Evolutionary conservation across 2,113 vertebrate species (phyloP).

Genomic region (Pipa parva): DNA sequence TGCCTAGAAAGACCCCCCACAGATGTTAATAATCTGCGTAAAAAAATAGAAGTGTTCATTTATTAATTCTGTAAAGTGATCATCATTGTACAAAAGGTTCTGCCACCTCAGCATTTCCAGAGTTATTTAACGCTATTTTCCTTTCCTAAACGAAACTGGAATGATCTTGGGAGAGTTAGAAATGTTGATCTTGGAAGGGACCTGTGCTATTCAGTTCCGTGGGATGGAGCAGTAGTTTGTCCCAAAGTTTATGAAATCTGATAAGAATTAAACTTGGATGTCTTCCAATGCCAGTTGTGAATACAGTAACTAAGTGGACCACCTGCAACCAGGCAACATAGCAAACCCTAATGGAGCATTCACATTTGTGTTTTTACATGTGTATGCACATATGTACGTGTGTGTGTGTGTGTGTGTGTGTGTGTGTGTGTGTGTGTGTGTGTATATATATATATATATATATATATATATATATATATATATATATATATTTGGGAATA

Average conservation of each 20-base stretch:
- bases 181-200: slow-evolving; percentile 66
- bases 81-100: slow-evolving; percentile 44
- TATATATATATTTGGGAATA: too few species aligned
- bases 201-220: slow-evolving; percentile 50
- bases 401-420: too few species aligned
- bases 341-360: not conserved
- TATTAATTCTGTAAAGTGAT: slow-evolving; percentile 36
- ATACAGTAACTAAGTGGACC: slow-evolving; percentile 30
- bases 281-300: slow-evolving; percentile 56
- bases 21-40: too few species aligned
- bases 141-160: slow-evolving; percentile 55
- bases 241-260: slow-evolving; percentile 58
- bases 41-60: slow-evolving; percentile 29
- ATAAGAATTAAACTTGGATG: slow-evolving; percentile 62
- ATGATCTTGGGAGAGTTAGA: slow-evolving; percentile 58
- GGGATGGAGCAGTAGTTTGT: slow-evolving; percentile 61
- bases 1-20: too few species aligned
- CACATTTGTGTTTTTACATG: too few species aligned
- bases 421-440: not conserved
- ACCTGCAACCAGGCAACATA: not conserved
- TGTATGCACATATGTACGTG: not conserved
- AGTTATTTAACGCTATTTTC: slow-evolving; percentile 56
- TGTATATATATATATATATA: too few species aligned
- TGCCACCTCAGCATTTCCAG: slow-evolving; percentile 50
- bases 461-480: too few species aligned